phyloP scores from a whole-genome alignment of 2,888 invertebrate genomes.

The Villa cingulata region DNA sequence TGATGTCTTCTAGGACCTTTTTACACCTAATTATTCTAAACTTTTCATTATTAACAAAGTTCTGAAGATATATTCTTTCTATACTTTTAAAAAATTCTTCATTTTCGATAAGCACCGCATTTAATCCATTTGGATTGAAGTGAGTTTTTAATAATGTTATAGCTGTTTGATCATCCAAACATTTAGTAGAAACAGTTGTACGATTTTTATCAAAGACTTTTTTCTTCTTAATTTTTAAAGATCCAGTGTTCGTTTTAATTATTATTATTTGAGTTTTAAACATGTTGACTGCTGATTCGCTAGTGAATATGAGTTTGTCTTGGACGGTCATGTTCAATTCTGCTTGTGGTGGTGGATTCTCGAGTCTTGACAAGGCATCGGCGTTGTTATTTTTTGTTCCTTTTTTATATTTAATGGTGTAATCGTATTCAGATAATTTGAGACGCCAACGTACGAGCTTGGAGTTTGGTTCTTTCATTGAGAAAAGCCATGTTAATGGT shows the following conservation, averaged over 20 bases:
- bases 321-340: too few species aligned
- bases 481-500: too few species aligned
- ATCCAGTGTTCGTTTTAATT: not conserved
- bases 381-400: too few species aligned
- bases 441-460: not conserved
- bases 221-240: not conserved
- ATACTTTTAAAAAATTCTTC: not conserved
- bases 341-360: not conserved
- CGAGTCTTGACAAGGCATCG: slow-evolving; percentile 8
- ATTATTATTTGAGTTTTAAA: not conserved
- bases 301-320: not conserved
- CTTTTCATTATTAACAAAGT: not conserved
- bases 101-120: not conserved
- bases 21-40: too few species aligned
- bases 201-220: not conserved
- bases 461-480: too few species aligned
- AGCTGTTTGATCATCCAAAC: not conserved
- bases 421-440: slow-evolving; percentile 9
- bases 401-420: too few species aligned
- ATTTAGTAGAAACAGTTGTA: not conserved
- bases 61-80: not conserved
- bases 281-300: not conserved
- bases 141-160: not conserved
- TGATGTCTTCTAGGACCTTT: too few species aligned
- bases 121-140: not conserved